phyloP scores from a whole-genome alignment of 2,888 invertebrate species.

The Morinoia aosen region DNA sequence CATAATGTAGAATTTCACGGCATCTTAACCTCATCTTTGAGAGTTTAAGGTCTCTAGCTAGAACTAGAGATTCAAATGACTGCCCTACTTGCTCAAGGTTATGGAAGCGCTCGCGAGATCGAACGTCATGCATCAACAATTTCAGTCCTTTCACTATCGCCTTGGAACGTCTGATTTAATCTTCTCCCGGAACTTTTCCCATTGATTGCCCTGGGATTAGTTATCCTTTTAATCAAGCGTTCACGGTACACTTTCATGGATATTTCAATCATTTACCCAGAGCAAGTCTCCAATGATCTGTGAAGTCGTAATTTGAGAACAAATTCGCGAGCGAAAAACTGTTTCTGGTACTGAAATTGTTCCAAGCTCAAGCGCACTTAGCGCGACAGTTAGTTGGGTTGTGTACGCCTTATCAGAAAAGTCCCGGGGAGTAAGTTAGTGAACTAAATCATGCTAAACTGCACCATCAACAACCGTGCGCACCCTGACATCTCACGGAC shows the following conservation, averaged over 20 bases:
- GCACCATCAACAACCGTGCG: not conserved
- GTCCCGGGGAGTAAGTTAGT: not conserved
- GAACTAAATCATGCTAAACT: not conserved
- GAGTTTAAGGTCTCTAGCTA: not conserved
- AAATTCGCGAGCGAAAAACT: not conserved
- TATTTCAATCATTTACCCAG: not conserved
- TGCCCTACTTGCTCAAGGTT: not conserved
- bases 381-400: not conserved
- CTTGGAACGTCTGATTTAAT: not conserved
- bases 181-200: not conserved
- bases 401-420: not conserved
- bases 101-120: not conserved
- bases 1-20: not conserved
- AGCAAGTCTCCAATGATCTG: not conserved
- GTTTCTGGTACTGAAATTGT: not conserved
- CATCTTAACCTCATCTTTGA: not conserved
- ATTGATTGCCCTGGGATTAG: not conserved
- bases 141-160: not conserved
- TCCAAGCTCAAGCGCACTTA: not conserved
- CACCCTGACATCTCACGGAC: not conserved
- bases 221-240: not conserved
- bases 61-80: not conserved
- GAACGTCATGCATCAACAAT: not conserved
- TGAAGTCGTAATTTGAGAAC: not conserved
- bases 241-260: not conserved